phyloP scores from a whole-genome alignment of 2,888 invertebrate genomes.

The Choreutis nemorana region DNA sequence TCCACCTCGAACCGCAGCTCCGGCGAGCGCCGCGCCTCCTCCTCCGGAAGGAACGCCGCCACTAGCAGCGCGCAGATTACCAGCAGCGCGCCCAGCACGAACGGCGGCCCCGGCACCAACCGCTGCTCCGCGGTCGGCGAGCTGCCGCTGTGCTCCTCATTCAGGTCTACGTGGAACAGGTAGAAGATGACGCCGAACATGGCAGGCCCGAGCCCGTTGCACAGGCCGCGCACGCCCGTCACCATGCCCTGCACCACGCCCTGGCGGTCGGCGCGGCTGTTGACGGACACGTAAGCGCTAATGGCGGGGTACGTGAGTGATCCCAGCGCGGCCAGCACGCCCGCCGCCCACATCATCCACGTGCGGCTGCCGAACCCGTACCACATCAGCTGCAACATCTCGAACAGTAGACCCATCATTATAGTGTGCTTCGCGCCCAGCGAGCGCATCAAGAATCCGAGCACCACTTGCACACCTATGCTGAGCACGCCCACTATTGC shows the following conservation, averaged over 20 bases:
- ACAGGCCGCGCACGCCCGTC: conserved; percentile 97
- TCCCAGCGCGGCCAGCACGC: conserved; percentile 93
- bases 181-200: conserved; percentile 99
- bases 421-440: conserved; percentile 97
- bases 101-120: conserved; percentile 96
- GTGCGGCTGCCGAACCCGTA: conserved; percentile 96
- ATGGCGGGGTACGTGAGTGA: conserved; percentile 99
- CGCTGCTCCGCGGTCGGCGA: conserved; percentile 51
- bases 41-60: conserved; percentile 85
- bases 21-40: conserved; percentile 62
- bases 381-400: conserved; percentile 97
- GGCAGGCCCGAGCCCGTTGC: conserved; percentile 98
- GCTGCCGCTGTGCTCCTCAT: conserved; percentile 69
- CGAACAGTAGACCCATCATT: conserved; percentile 94
- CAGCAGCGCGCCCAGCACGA: conserved; percentile 96
- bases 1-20: conserved; percentile 86
- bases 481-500: conserved; percentile 96
- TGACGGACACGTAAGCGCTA: conserved; percentile 97
- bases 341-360: conserved; percentile 99
- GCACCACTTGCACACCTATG: conserved; percentile 91
- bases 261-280: conserved; percentile 97
- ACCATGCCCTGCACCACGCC: conserved; percentile 97
- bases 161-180: conserved; percentile 97
- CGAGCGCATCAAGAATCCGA: conserved; percentile 82
- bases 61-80: conserved; percentile 96